phyloP scores from a whole-genome alignment of 2,888 invertebrate genomes.

The Conops quadrifasciatus region DNA sequence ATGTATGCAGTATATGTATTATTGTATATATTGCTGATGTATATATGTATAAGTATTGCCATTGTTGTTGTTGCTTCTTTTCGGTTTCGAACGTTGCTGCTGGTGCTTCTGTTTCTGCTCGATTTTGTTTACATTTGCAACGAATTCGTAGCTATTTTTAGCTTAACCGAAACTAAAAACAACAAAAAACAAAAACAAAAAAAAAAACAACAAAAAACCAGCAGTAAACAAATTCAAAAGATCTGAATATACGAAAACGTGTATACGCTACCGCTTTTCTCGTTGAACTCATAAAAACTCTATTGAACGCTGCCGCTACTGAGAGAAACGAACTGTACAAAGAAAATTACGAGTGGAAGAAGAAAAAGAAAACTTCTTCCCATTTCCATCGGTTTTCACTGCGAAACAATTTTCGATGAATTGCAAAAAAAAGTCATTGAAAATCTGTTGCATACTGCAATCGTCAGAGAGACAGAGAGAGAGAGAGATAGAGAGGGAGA shows the following conservation, averaged over 20 bases:
- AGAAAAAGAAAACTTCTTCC: too few relatives aligned
- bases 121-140: conserved; percentile 25
- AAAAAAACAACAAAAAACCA: too few relatives aligned
- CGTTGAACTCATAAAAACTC: not conserved
- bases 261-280: not conserved
- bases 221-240: not conserved
- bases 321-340: not conserved
- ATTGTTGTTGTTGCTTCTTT: conserved; percentile 7
- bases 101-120: conserved; percentile 18
- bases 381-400: too few relatives aligned
- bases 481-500: too few relatives aligned
- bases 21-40: not conserved
- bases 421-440: too few relatives aligned
- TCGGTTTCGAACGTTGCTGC: not conserved
- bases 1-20: too few relatives aligned
- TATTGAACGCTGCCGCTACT: not conserved
- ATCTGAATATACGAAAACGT: not conserved
- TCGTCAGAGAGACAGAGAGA: too few relatives aligned
- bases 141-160: conserved; percentile 24
- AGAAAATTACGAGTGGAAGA: not conserved
- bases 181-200: too few relatives aligned
- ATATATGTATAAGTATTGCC: not conserved
- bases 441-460: too few relatives aligned
- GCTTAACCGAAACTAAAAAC: not conserved
- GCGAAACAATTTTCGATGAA: too few relatives aligned